These are phyloP conservation scores for Blera fallax DNA, from an alignment of 2,888 invertebrate species.

Conservation along the genomic window DNA sequence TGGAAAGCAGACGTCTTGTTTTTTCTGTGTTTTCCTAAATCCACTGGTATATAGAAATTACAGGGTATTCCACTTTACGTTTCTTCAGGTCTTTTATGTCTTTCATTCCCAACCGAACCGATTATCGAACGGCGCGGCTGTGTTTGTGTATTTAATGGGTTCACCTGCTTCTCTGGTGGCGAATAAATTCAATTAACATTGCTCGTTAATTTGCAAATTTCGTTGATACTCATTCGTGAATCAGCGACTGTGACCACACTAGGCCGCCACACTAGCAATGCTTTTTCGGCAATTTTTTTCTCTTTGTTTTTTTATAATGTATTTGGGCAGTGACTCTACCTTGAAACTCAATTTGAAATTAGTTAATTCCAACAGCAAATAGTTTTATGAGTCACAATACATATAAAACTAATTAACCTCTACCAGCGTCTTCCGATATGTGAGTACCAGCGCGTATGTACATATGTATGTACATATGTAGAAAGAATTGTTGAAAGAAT, in stretches of 20 bases:
- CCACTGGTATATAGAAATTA: neutral
- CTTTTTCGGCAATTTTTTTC: too few relatives aligned
- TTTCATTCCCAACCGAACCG: neutral
- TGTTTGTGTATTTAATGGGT: slow-evolving; percentile 43
- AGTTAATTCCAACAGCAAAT: neutral
- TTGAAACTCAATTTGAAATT: slow-evolving; percentile 19
- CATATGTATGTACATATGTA: neutral
- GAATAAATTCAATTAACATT: slow-evolving; percentile 58
- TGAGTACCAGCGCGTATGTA: too few relatives aligned
- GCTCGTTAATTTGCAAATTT: slow-evolving; percentile 58
- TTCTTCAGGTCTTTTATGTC: neutral
- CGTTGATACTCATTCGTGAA: slow-evolving; percentile 32
- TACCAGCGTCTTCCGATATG: slow-evolving; percentile 3
- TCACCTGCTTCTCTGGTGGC: slow-evolving; percentile 53
- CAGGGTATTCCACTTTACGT: slow-evolving; percentile 39
- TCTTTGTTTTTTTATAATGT: too few relatives aligned
- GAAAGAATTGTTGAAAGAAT: slow-evolving; percentile 52
- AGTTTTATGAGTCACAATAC: slow-evolving; percentile 10
- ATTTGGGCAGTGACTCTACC: neutral
- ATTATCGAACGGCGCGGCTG: slow-evolving; percentile 33
- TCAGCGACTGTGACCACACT: slow-evolving; percentile 36
- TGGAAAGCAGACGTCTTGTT: slow-evolving; percentile 34
- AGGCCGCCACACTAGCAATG: too few relatives aligned
- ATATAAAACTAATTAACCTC: slow-evolving; percentile 18
- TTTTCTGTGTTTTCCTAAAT: neutral